Evolutionary conservation across 2,797 vertebrate genomes (phyloP).

Genomic region (Pelobates cultripes): DNA sequence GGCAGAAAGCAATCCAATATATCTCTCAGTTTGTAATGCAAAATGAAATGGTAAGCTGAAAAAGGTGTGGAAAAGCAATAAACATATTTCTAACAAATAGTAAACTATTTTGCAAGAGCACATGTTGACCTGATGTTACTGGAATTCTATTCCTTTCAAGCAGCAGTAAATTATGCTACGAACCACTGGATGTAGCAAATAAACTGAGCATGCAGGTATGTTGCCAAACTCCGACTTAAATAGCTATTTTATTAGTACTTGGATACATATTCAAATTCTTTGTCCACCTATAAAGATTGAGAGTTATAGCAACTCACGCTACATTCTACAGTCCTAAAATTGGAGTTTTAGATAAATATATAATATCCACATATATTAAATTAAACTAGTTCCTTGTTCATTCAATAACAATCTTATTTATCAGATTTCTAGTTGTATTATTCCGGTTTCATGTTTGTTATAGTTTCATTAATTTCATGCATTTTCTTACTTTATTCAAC

Average conservation of each 20-base stretch:
- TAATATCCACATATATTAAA: too few species aligned
- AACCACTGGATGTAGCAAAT: constrained; percentile 32
- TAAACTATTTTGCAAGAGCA: constrained; percentile 43
- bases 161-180: constrained; percentile 31
- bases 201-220: constrained; percentile 42
- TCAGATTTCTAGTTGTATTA: too few species aligned
- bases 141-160: constrained; percentile 38
- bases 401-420: too few species aligned
- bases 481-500: too few species aligned
- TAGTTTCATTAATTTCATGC: too few species aligned
- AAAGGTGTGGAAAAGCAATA: constrained; percentile 26
- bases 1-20: background rate
- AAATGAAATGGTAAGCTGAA: constrained; percentile 12
- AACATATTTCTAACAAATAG: constrained; percentile 40
- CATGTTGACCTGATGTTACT: constrained; percentile 47
- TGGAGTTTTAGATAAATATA: too few species aligned
- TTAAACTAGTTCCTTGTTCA: too few species aligned
- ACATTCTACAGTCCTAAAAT: constrained; percentile 13
- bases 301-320: constrained; percentile 2
- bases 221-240: constrained; percentile 30
- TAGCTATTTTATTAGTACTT: constrained; percentile 28
- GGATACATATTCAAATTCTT: constrained; percentile 17
- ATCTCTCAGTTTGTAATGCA: background rate
- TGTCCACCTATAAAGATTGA: background rate
- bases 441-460: too few species aligned